Base-by-base conservation (phyloP, 2,888 invertebrate genomes). In the Drosophila borborema region DNA sequence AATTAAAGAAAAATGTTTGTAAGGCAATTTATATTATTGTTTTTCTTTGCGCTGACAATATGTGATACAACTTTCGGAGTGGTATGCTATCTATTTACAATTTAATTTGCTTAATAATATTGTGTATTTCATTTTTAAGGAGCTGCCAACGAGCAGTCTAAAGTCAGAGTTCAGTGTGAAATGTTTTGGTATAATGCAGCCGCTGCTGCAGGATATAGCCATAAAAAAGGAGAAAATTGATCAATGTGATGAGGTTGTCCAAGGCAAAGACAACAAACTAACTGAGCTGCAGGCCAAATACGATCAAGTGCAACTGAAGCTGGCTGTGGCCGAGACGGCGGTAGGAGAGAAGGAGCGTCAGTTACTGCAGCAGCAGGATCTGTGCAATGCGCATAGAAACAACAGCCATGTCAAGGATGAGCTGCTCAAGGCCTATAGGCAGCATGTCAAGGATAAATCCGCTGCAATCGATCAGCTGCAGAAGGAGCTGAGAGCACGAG, bases 381-480 rank as follows among this genome's bases (percentile, higher is more conserved):
- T 59, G n/a, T 59, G 36, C 10, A 28, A 23, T 36, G 14, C 23
- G 8, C 23, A 59, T 5, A 46, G 46, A 18, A 59, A 38, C 23
- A 59, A 36, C n/a, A 59, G 59, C 59, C 12, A 46, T 12, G n/a
- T 46, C n/a, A 59, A 38, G 36, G 46, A 59, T n/a, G 59, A 59
- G 23, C n/a, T 59, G 2, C 7, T 59, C 8, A n/a, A 1, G n/a
- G 23, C n/a, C 36, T 59, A 45, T 23, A 59, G 23, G 8, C 36
- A 12, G 12, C 46, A 36, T 16, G 58, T 36, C n/a, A 23, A 36
- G 23, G 36, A 23, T 4, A 46, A 23, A 14, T 3, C 7, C 12
- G 7, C 14, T 2, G 23, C 23, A 1, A 34, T 43, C 7, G 23
- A 23, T 4, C n/a, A 46, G 12, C 6, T 34, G 36, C 46, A 38